Base-by-base conservation (phyloP, 2,888 invertebrate species). In the Nebria salina region DNA sequence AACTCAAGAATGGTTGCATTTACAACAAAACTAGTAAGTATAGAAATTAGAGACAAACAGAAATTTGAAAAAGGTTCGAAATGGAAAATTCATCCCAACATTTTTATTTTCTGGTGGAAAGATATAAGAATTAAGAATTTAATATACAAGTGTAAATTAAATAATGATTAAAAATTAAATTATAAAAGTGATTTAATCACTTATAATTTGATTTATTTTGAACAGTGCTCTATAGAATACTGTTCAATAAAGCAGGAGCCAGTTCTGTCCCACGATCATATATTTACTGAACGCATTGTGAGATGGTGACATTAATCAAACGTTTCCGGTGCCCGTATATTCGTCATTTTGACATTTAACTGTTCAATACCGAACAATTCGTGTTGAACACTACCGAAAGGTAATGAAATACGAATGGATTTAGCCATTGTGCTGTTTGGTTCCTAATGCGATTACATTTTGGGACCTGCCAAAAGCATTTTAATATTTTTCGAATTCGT, bases 271-370 rank as follows among this genome's bases (percentile, higher is more conserved):
- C 73, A 73, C 42, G 43, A 25, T 54, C 42, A 68, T 68, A 54
- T 13, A 72, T 64, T 72, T 43, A 66, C 42, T 5, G 76, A 65
- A 65, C 42, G 25, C 34, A 77, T 78, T 79, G 75, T 79, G 77
- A 15, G 41, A 54, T 54, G 64, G 72, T 72, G 75, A 75, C 79
- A 79, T 74, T 79, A 79, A 79, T 79, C 70, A 54, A 64, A 80
- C 64, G 70, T 80, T 80, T 80, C 80, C 80, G 80, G 80, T 80
- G 75, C 15, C 34, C 75, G 75, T 75, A 75, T 80, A 80, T 80
- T 80, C 75, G 66, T 79, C 79, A 79, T 75, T 72, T 80, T 75
- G 72, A 80, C 80, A 70, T 80, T 70, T 43, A 78, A n/a, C 80
- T 80, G 70, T 80, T 75, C 65, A 66, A 70, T 26, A 20, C 11